Conservation (phyloP, 2,113 vertebrate genomes). For the Charadrius vociferus region DNA sequence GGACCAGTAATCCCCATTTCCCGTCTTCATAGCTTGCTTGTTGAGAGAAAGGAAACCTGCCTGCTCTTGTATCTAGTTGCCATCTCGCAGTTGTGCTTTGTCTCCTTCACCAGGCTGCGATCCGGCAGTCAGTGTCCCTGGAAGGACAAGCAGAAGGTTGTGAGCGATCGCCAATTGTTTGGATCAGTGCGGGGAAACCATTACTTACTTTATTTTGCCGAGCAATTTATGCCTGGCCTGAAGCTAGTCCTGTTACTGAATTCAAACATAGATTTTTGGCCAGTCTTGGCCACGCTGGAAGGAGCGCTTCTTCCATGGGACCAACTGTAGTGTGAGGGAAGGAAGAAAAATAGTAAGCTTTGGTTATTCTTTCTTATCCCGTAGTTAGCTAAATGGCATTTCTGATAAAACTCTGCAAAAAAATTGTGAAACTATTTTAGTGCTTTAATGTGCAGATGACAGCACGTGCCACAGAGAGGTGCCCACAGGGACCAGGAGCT, state of each 20-base stretch:
- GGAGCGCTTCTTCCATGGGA: neutral
- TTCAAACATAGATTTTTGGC: neutral
- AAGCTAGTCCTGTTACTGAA: neutral
- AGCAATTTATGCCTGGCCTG: neutral
- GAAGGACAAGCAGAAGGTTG: neutral
- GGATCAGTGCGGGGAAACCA: neutral
- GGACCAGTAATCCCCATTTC: neutral
- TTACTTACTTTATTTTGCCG: neutral
- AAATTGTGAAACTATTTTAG: neutral
- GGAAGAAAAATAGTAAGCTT: neutral
- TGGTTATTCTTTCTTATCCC: neutral
- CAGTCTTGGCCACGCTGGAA: neutral
- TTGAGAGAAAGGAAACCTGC: neutral
- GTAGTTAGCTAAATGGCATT: conserved; percentile 12
- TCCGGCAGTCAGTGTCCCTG: neutral
- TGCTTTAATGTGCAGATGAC: neutral
- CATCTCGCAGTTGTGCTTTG: neutral
- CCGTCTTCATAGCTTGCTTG: neutral
- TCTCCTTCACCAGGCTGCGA: neutral
- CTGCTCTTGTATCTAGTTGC: neutral
- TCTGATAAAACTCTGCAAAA: neutral
- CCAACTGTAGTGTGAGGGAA: rapidly evolving
- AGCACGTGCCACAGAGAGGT: neutral
- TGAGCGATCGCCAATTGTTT: neutral
- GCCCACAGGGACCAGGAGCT: neutral